These are phyloP conservation scores for Ophioninae sp. DNA, from an alignment of 2,888 invertebrate genomes.

Conservation along the genomic window DNA sequence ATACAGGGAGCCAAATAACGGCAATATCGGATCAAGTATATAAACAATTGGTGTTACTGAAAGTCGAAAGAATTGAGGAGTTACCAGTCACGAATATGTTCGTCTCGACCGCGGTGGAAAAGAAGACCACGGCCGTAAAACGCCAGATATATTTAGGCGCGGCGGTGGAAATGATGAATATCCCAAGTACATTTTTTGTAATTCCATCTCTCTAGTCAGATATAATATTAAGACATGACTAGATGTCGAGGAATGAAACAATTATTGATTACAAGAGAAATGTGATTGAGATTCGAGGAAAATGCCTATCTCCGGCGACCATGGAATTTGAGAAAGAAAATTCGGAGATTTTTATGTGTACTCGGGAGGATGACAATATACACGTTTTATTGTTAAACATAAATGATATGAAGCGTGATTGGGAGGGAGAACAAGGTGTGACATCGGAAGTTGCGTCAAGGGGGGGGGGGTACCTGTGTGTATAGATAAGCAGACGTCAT, in stretches of 20 bases:
- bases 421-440: not conserved
- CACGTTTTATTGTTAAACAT: not conserved
- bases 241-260: not conserved
- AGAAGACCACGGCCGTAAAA: not conserved
- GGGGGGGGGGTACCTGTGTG: no score
- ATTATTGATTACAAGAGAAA: constrained; percentile 10
- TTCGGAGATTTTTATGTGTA: not conserved
- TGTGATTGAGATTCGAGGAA: not conserved
- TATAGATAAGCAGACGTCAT: no score
- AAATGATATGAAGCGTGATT: not conserved
- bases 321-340: constrained; percentile 12
- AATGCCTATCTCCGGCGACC: not conserved
- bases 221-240: not conserved
- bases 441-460: not conserved
- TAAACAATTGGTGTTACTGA: constrained; percentile 2
- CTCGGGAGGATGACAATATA: not conserved
- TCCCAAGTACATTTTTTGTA: not conserved
- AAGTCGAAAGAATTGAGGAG: not conserved
- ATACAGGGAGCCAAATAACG: constrained; percentile 47
- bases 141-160: not conserved
- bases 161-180: not conserved
- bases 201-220: not conserved
- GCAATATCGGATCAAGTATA: constrained; percentile 29
- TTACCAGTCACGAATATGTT: not conserved
- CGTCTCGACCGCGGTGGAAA: constrained; percentile 1